Evolutionary conservation across 1,140 invertebrate genomes (phyloP), one percentile per base, ranked within the genome.

Genomic region (Antheraea pernyi): DNA sequence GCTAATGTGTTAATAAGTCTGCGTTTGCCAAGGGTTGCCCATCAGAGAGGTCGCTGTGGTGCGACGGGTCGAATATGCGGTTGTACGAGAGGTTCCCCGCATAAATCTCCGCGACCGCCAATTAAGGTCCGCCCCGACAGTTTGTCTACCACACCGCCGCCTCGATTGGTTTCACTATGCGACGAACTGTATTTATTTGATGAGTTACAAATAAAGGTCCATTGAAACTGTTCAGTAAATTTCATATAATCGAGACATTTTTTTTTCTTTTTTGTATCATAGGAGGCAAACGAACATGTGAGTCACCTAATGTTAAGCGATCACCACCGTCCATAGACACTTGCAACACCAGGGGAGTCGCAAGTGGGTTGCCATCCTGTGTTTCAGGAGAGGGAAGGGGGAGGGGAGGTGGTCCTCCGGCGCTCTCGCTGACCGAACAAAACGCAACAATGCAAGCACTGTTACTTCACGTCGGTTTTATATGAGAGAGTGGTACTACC

Each of bases 71-170:
- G 69, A 66, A 68, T 65, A 58, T 83, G 80, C 73, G 81, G 83
- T 78, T 74, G 70, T 69, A 69, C 42, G 65, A 84, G 73, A 81
- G 84, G 78, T 73, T 77, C 80, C 74, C 85, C 85, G 88, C 87
- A 91, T 91, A 91, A 91, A 91, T 91, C 89, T 91, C 81, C 36
- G 79, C 83, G 86, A 91, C 89, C 89, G 87, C 88, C 88, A 91
- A 91, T 91, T 91, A 91, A 86, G 84, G 82, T 69, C 79, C 82
- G 76, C 83, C 82, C 82, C 88, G 86, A 89, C 87, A 91, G 85
- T 91, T 90, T 90, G 88, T 91, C 86, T 89, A 85, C 86, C 77
- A 79, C 80, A 79, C 76, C 79, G 81, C 81, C 83, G 81, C 81
- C 83, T 82, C 84, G 84, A 86, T 88, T 89, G 87, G 86, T 89